Base-by-base conservation (phyloP, 2,113 vertebrate genomes). In the Nothoprocta perdicaria region DNA sequence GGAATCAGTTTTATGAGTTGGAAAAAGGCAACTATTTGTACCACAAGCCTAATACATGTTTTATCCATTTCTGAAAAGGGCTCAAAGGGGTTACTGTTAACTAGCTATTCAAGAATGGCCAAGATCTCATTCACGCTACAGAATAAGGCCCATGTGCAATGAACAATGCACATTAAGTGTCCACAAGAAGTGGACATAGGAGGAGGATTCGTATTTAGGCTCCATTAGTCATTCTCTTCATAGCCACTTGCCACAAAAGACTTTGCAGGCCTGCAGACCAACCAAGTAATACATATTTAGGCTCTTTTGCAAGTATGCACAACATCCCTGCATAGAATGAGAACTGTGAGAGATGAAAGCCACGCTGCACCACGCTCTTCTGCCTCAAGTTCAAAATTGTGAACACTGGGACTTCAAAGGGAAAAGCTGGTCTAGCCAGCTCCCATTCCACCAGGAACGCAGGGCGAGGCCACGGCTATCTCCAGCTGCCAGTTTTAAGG, bases 351-450 rank as follows among this genome's bases (percentile, higher is more conserved):
- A 84, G 17, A 41, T 16, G 45, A 24, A 92, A 93, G 35, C 69
- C 74, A 53, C 60, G 23, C 4, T 14, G 31, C 31, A 38, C 40
- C 14, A 45, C 33, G 61, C 16, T 29, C 52, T 67, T 91, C 45
- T 46, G 43, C 72, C 50, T 88, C 38, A 86, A 80, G 71, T n/a
- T 80, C 73, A 52, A 48, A 90, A 57, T 2, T 16, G 22, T 65
- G 76, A 94, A 71, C 84, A 90, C 63, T 89, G 33, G 24, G 60
- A 40, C 89, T 93, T 94, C 86, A 95, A 89, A 96, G 63, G 9
- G 45, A 7, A 58, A 66, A 90, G 95, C 92, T 93, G 78, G 95
- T 96, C 84, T 45, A 90, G 88, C 92, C 75, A 94, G 94, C 78
- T 90, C 69, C 31, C 60, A 40, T 0, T 67, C 55, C 81, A 92